A percentile compares a stretch with the other conserved stretches of the same genome.
Conservation (phyloP, 2,888 invertebrate genomes). For the Agrochola litura region DNA sequence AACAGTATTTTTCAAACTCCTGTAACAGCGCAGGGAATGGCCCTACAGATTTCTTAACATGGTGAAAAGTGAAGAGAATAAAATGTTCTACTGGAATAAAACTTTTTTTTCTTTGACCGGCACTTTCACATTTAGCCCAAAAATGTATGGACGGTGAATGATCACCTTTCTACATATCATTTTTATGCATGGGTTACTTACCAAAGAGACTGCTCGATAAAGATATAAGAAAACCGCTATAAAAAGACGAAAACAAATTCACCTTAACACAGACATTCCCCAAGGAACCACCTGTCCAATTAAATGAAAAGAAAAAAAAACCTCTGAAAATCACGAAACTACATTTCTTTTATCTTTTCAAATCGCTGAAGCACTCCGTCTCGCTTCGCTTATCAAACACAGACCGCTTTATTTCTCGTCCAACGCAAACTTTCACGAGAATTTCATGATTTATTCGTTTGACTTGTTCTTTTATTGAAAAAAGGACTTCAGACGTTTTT, state of each 20-base stretch:
- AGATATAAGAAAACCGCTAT: too few species aligned
- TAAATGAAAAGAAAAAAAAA: constrained; percentile 42
- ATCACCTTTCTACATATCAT: background rate
- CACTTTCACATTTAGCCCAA: too few species aligned
- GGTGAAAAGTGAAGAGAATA: too few species aligned
- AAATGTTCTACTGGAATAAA: too few species aligned
- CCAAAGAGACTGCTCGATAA: background rate
- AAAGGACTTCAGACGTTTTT: constrained; percentile 55
- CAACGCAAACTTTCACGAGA: constrained; percentile 67
- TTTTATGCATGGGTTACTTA: background rate
- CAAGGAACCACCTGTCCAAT: constrained; percentile 48
- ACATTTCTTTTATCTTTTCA: constrained; percentile 59
- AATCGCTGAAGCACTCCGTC: constrained; percentile 53
- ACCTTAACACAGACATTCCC: background rate
- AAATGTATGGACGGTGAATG: too few species aligned
- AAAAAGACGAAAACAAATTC: background rate
- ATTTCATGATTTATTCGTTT: constrained; percentile 71
- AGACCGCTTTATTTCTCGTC: constrained; percentile 52
- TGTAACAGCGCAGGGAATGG: too few species aligned
- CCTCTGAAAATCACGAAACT: constrained; percentile 37
- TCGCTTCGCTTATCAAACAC: constrained; percentile 56
- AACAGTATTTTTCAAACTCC: too few species aligned
- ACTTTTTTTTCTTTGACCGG: too few species aligned
- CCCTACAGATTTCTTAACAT: too few species aligned
- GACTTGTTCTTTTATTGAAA: constrained; percentile 68